Base-by-base conservation (phyloP, 1,140 invertebrate genomes). In the Tetramorium simillimum region DNA sequence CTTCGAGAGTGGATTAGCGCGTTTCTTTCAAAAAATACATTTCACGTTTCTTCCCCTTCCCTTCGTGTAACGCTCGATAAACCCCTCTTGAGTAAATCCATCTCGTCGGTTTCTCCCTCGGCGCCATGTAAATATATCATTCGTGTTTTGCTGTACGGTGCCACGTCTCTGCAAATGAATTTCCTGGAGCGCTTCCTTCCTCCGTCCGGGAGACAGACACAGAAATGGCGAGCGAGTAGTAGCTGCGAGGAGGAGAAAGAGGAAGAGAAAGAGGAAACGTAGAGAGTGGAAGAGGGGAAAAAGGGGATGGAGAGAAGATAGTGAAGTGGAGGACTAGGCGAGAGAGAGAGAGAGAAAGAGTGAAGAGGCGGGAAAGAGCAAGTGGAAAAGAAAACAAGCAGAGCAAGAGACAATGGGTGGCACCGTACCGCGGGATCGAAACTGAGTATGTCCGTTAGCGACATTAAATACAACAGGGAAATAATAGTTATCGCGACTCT, bases 121-220 rank as follows among this genome's bases (percentile, higher is more conserved):
- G 63, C 62, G 60, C 81, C 81, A 85, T 85, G 81, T 87, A 87
- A 87, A 87, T 87, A 87, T 76, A 87, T 87, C 86, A 87, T 87
- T 87, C 86, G 80, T 87, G 86, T 87, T 87, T 87, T 85, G 86
- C 86, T 72, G 86, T 72, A 73, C 80, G 65, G 67, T 86, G 85
- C 85, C 67, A 82, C 62, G 86, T 87, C 86, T 87, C 86, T 76
- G 86, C 81, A 85, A 87, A 87, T 87, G 86, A 87, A 87, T 87
- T 87, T 87, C 86, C 86, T 87, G 86, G 81, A 87, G 86, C 60
- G 72, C 65, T 87, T 87, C 81, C 86, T 87, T 87, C 86, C 81
- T 87, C 62, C 81, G 40, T 81, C 76, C 81, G 77, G 56, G 67
- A 81, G 85, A 81, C 85, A 81, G 85, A 82, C 72, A 65, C 21